These are phyloP conservation scores for Meles meles DNA, from an alignment of 2,113 vertebrate species.

Conservation along the genomic window DNA sequence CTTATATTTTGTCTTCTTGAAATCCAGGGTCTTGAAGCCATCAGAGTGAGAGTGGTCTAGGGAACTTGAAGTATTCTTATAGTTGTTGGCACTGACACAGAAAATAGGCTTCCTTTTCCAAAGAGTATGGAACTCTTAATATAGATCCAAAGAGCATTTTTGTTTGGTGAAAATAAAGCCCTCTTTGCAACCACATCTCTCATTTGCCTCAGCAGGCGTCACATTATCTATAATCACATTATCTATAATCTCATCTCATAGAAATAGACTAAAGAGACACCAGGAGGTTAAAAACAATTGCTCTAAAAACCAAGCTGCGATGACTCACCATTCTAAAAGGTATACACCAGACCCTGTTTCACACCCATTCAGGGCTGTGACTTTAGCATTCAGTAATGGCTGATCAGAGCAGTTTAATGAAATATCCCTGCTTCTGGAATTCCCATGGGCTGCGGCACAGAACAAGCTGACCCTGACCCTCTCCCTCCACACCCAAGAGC, in stretches of 20 bases:
- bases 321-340: not conserved
- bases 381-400: not conserved
- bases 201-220: not conserved
- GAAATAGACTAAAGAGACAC: not conserved
- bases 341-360: not conserved
- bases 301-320: not conserved
- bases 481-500: not conserved
- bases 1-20: not conserved
- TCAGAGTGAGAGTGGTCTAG: not conserved
- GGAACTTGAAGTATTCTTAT: not conserved
- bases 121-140: not conserved
- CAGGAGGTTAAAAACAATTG: not conserved
- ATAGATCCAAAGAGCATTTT: not conserved
- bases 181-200: not conserved
- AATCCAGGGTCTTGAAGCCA: not conserved
- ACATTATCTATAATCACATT: not conserved
- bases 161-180: conserved; percentile 10
- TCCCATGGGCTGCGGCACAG: not conserved
- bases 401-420: not conserved
- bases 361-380: not conserved
- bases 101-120: not conserved
- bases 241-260: not conserved
- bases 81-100: not conserved
- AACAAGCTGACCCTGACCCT: conserved; percentile 40
- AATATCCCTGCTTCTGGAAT: not conserved